Evolutionary conservation across 2,888 invertebrate genomes (phyloP).

Genomic region (Leptodirus hochenwartii): DNA sequence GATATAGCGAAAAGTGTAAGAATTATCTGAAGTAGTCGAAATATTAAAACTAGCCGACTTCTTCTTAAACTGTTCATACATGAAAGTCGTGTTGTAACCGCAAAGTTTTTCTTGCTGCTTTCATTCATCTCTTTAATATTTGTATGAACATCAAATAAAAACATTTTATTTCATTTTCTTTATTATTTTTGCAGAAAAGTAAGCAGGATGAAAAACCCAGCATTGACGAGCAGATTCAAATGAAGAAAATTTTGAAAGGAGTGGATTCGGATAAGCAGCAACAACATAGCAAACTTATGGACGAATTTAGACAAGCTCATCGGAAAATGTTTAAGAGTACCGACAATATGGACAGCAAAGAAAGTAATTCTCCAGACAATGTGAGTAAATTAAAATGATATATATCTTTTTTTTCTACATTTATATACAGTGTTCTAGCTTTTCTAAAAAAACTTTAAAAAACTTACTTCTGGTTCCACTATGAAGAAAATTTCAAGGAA

Average conservation of each 20-base stretch:
- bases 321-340: slow-evolving; percentile 77
- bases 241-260: slow-evolving; percentile 25
- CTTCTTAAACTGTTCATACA: too few species aligned
- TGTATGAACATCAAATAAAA: too few species aligned
- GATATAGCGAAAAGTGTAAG: not conserved
- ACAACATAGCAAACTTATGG: slow-evolving; percentile 63
- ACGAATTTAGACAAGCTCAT: slow-evolving; percentile 78
- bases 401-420: too few species aligned
- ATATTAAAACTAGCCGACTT: too few species aligned
- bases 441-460: too few species aligned
- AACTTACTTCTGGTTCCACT: too few species aligned
- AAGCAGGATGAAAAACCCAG: slow-evolving; percentile 18
- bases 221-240: slow-evolving; percentile 26
- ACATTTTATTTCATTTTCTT: not conserved
- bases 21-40: too few species aligned
- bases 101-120: too few species aligned
- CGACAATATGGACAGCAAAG: slow-evolving; percentile 7
- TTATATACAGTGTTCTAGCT: too few species aligned
- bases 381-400: slow-evolving; percentile 1
- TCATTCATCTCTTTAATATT: too few species aligned
- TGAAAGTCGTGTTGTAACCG: too few species aligned
- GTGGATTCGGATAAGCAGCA: slow-evolving; percentile 43
- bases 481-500: too few species aligned
- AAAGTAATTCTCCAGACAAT: slow-evolving; percentile 3
- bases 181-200: slow-evolving; percentile 9